These are phyloP conservation scores for Pterostichus niger DNA, from an alignment of 2,888 invertebrate genomes.

Conservation along the genomic window DNA sequence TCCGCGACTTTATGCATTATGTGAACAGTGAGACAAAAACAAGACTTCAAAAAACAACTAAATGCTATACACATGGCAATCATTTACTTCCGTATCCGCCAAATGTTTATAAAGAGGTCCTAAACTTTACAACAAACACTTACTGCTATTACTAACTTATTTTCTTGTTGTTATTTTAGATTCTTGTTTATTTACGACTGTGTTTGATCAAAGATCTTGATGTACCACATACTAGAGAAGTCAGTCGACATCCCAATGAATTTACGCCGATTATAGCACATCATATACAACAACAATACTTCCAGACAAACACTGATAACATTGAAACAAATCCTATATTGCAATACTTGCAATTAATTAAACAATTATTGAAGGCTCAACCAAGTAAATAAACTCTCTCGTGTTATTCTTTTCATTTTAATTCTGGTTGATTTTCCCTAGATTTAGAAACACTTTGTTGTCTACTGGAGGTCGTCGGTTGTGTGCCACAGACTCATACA, in stretches of 20 bases:
- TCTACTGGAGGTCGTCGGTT: conserved; percentile 91
- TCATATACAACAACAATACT: conserved; percentile 80
- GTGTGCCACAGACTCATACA: conserved; percentile 85
- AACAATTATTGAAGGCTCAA: conserved; percentile 82
- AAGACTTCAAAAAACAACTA: conserved; percentile 81
- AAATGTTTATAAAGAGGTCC: conserved; percentile 87
- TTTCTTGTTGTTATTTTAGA: too few species aligned
- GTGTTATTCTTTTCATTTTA: neutral
- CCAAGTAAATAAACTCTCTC: conserved; percentile 78
- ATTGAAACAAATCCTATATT: conserved; percentile 81
- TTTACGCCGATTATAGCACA: conserved; percentile 83
- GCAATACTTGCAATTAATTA: conserved; percentile 85
- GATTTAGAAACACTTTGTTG: conserved; percentile 85
- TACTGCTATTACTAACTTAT: too few species aligned
- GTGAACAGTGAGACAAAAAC: conserved; percentile 80
- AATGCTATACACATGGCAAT: conserved; percentile 82
- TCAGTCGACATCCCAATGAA: conserved; percentile 82
- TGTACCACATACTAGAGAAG: conserved; percentile 79
- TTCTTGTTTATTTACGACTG: conserved; percentile 88
- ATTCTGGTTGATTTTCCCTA: conserved; percentile 72
- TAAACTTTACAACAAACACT: conserved; percentile 69
- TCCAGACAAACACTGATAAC: conserved; percentile 74
- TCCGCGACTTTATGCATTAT: conserved; percentile 85
- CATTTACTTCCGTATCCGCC: conserved; percentile 86
- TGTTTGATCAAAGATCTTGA: conserved; percentile 85